Percentiles rank a stretch among this genome's conserved stretches.
These are phyloP conservation scores for Eubasilissa splendida DNA, from an alignment of 2,888 invertebrate genomes.

Conservation along the genomic window DNA sequence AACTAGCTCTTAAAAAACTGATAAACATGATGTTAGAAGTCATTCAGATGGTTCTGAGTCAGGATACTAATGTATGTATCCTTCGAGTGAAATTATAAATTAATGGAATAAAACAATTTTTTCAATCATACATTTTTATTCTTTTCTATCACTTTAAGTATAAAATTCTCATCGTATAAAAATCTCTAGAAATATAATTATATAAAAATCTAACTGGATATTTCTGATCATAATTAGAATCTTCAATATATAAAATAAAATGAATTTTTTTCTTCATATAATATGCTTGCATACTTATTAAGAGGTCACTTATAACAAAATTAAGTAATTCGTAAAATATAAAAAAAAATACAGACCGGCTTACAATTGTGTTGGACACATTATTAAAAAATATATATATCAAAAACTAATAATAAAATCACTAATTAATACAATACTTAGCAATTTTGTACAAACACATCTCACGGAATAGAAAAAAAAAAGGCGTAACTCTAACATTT, in stretches of 20 bases:
- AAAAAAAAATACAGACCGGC: conserved; percentile 35
- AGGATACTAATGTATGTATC: not conserved
- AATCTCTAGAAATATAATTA: conserved; percentile 58
- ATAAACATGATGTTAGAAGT: no score
- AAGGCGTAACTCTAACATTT: not conserved
- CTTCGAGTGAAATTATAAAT: not conserved
- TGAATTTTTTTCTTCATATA: conserved; percentile 33
- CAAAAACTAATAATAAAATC: conserved; percentile 18
- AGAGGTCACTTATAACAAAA: conserved; percentile 45
- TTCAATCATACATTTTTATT: conserved; percentile 51
- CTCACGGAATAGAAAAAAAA: not conserved
- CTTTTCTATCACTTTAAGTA: conserved; percentile 53
- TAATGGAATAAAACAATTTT: conserved; percentile 7
- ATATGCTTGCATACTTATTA: conserved; percentile 15
- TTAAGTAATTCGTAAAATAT: conserved; percentile 46
- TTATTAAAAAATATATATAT: conserved; percentile 12
- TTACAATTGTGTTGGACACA: conserved; percentile 44
- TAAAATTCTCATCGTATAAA: conserved; percentile 58
- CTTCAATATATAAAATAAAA: conserved; percentile 44
- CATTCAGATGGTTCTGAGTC: no score
- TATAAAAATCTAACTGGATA: conserved; percentile 56
- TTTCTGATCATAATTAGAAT: conserved; percentile 40
- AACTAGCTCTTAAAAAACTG: no score
- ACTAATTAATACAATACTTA: conserved; percentile 27
- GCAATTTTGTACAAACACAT: conserved; percentile 13